phyloP scores from a whole-genome alignment of 1,140 invertebrate species.

The Cecropterus lyciades region DNA sequence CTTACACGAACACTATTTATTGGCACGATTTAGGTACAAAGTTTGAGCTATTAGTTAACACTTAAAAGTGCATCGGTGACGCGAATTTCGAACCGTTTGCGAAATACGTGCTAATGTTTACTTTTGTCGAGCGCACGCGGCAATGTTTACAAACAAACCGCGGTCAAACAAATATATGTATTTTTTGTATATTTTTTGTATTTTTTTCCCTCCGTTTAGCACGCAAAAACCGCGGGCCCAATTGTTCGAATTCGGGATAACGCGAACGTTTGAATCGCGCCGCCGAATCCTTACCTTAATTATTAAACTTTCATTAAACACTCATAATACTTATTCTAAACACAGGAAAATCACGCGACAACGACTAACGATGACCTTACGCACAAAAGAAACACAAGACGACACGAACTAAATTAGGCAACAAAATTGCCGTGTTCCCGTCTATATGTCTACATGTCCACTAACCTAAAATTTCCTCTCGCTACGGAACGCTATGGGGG shows the following conservation, averaged over 20 bases:
- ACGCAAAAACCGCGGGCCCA: constrained; percentile 36
- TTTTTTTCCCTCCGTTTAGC: constrained; percentile 30
- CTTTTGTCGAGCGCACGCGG: constrained; percentile 58
- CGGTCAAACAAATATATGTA: constrained; percentile 45
- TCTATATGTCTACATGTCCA: constrained; percentile 85
- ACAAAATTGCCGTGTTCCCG: constrained; percentile 83
- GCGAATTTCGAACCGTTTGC: constrained; percentile 24
- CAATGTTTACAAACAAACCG: constrained; percentile 78
- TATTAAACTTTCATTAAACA: constrained; percentile 40
- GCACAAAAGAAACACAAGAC: constrained; percentile 82
- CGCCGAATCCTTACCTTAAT: constrained; percentile 34
- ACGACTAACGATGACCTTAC: constrained; percentile 80
- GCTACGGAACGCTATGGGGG: constrained; percentile 74
- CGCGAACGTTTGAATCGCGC: constrained; percentile 30
- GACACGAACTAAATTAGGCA: constrained; percentile 83
- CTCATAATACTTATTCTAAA: constrained; percentile 52
- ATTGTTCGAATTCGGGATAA: constrained; percentile 31
- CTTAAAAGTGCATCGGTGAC: constrained; percentile 31
- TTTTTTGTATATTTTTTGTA: constrained; percentile 51
- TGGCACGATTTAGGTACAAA: constrained; percentile 62
- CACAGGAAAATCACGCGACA: constrained; percentile 57
- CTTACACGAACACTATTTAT: constrained; percentile 42
- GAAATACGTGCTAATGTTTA: constrained; percentile 55
- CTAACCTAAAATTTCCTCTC: constrained; percentile 82
- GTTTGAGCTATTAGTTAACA: constrained; percentile 43